These are phyloP conservation scores for Scaptomyza polygonia DNA, from an alignment of 2,888 invertebrate genomes.

Conservation along the genomic window DNA sequence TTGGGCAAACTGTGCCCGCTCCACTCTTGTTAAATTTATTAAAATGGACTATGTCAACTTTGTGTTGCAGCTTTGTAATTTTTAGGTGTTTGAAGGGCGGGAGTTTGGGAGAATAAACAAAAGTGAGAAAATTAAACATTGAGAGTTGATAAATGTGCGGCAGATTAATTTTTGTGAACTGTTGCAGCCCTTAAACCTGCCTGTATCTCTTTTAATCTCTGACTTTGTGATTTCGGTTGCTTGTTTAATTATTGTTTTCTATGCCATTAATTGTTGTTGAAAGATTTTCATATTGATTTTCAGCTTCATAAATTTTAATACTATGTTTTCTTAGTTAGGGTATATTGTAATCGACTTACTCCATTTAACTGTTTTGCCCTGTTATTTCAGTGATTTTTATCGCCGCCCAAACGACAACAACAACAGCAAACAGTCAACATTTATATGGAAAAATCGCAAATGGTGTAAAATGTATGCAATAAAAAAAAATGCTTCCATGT, in stretches of 20 bases:
- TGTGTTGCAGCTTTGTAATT: slow-evolving; percentile 1
- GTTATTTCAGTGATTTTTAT: slow-evolving; percentile 67
- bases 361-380: slow-evolving; percentile 14
- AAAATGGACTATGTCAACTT: slow-evolving; percentile 17
- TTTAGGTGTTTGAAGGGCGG: background rate
- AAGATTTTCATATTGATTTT: background rate
- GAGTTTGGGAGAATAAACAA: background rate
- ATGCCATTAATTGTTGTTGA: background rate
- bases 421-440: slow-evolving; percentile 40
- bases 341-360: slow-evolving; percentile 20
- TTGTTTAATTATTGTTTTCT: background rate
- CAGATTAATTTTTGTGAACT: background rate
- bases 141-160: background rate
- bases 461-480: slow-evolving; percentile 74
- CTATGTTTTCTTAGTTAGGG: slow-evolving; percentile 15
- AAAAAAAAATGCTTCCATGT: slow-evolving; percentile 58
- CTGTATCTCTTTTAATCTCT: background rate
- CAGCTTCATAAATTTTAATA: background rate
- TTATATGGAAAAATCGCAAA: slow-evolving; percentile 70
- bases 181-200: background rate
- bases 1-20: slow-evolving; percentile 30
- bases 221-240: background rate
- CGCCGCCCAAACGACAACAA: slow-evolving; percentile 37
- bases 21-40: slow-evolving; percentile 21
- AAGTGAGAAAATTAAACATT: background rate